These are phyloP conservation scores for Deroplatys truncata DNA, from an alignment of 2,888 invertebrate genomes.

Conservation along the genomic window DNA sequence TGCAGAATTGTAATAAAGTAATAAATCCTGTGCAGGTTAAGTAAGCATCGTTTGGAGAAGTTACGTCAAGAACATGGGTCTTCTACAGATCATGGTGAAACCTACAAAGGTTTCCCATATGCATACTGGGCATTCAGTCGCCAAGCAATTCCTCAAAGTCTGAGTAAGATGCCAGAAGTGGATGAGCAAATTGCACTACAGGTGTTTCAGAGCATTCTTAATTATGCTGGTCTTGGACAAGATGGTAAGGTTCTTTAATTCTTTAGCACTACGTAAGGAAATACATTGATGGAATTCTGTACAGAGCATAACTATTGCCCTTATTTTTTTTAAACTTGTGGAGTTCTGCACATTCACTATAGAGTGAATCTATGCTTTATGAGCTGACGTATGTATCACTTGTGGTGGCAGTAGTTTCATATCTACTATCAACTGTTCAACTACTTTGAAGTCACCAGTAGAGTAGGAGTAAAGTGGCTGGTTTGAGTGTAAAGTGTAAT, in stretches of 20 bases:
- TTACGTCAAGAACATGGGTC: constrained; percentile 62
- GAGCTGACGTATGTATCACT: too few relatives aligned
- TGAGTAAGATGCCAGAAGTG: constrained; percentile 78
- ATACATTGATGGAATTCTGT: too few relatives aligned
- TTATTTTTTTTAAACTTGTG: too few relatives aligned
- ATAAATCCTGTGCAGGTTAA: constrained; percentile 48
- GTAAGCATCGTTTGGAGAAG: constrained; percentile 80
- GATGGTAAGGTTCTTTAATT: constrained; percentile 48
- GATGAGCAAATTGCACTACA: constrained; percentile 83
- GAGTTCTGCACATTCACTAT: too few relatives aligned
- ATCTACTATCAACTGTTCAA: too few relatives aligned
- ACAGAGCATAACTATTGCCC: too few relatives aligned
- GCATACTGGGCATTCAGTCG: constrained; percentile 90
- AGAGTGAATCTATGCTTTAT: too few relatives aligned
- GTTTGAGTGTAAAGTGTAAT: too few relatives aligned
- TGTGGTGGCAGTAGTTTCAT: too few relatives aligned
- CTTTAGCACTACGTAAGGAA: not conserved
- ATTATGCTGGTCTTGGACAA: constrained; percentile 79
- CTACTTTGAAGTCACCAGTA: too few relatives aligned
- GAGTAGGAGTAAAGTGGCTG: too few relatives aligned
- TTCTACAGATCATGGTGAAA: constrained; percentile 65
- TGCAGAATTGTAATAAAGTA: not conserved
- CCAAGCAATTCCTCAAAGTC: constrained; percentile 71
- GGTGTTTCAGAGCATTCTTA: constrained; percentile 84
- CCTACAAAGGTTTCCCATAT: constrained; percentile 81